Evolutionary conservation across 2,113 vertebrate species (phyloP).

Genomic region (Xyrauchen texanus): DNA sequence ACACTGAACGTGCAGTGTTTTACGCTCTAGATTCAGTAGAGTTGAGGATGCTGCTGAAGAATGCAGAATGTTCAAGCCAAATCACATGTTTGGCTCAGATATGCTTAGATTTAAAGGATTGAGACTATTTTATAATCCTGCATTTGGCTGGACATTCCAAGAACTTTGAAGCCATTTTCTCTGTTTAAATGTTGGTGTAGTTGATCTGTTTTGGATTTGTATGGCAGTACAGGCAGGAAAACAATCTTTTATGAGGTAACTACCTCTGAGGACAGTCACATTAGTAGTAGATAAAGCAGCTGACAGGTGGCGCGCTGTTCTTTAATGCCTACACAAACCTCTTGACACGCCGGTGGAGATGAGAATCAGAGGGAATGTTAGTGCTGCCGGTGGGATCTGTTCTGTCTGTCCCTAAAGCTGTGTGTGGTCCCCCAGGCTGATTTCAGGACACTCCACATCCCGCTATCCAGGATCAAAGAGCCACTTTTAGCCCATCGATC

Average conservation of each 20-base stretch:
- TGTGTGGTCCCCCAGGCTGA: constrained; percentile 25
- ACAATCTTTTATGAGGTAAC: not conserved
- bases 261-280: not conserved
- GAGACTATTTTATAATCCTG: too few relatives aligned
- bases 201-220: too few relatives aligned
- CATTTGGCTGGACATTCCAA: too few relatives aligned
- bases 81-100: too few relatives aligned
- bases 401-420: not conserved
- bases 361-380: not conserved
- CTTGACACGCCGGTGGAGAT: not conserved
- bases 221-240: not conserved
- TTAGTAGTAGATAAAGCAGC: constrained; percentile 4
- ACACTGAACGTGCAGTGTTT: too few relatives aligned
- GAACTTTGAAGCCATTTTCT: too few relatives aligned
- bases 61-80: too few relatives aligned
- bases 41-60: too few relatives aligned
- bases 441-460: constrained; percentile 1
- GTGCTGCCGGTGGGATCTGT: not conserved
- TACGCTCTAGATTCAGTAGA: too few relatives aligned
- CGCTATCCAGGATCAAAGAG: constrained; percentile 30
- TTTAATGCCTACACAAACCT: not conserved
- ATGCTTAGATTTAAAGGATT: too few relatives aligned
- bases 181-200: too few relatives aligned
- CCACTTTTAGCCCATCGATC: constrained; percentile 6
- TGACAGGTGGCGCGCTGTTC: not conserved